These are phyloP conservation scores for Agelastica alni DNA, from an alignment of 2,888 invertebrate species.

Conservation along the genomic window DNA sequence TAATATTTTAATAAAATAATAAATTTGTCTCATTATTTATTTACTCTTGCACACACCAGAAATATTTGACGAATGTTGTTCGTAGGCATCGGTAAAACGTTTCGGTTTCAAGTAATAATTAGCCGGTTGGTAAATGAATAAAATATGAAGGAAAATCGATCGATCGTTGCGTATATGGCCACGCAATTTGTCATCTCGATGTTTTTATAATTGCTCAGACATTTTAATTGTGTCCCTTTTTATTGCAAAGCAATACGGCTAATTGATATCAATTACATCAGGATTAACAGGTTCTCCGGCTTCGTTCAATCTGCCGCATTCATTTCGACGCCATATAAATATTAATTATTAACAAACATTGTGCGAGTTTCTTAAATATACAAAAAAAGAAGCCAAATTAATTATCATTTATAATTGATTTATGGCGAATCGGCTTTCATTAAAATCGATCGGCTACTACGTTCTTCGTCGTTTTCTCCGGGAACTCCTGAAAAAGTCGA, in stretches of 20 bases:
- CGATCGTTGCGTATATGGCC: constrained; percentile 42
- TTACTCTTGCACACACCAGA: too few relatives aligned
- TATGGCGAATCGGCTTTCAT: constrained; percentile 34
- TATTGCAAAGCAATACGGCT: constrained; percentile 43
- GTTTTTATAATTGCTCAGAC: constrained; percentile 49
- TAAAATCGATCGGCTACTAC: constrained; percentile 25
- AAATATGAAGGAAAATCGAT: too few relatives aligned
- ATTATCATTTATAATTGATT: constrained; percentile 47
- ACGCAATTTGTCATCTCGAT: constrained; percentile 50
- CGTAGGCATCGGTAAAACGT: too few relatives aligned
- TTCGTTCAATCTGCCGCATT: constrained; percentile 44
- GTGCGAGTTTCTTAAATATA: constrained; percentile 43
- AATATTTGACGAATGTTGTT: too few relatives aligned
- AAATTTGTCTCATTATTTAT: too few relatives aligned
- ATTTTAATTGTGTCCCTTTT: constrained; percentile 54
- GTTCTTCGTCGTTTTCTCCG: constrained; percentile 17
- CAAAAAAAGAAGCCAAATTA: constrained; percentile 41
- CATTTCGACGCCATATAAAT: constrained; percentile 47
- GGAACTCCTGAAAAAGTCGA: constrained; percentile 6
- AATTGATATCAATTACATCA: constrained; percentile 54
- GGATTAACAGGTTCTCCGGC: constrained; percentile 51
- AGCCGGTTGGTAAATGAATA: too few relatives aligned
- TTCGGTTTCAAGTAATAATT: too few relatives aligned
- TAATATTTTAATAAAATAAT: too few relatives aligned
- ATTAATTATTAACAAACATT: constrained; percentile 48